phyloP scores from a whole-genome alignment of 1,140 invertebrate genomes.

The Aphidius ervi region DNA sequence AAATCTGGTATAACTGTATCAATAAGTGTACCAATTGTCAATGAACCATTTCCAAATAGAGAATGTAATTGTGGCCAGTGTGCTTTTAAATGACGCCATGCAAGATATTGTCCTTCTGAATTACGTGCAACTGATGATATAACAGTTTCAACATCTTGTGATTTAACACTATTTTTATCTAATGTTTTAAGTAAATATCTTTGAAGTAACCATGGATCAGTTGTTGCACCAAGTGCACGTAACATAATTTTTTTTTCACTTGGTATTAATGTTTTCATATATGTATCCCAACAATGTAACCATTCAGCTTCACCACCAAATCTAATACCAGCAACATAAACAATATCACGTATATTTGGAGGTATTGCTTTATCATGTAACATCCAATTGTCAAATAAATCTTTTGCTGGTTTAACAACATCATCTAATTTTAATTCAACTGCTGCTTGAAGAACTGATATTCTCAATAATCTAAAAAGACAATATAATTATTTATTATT shows the following conservation, averaged over 20 bases:
- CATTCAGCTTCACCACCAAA: constrained; percentile 70
- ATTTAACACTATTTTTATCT: constrained; percentile 62
- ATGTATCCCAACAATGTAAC: constrained; percentile 70
- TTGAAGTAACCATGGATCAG: constrained; percentile 69
- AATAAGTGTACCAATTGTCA: constrained; percentile 67
- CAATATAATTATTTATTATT: constrained; percentile 15
- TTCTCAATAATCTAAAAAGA: constrained; percentile 55
- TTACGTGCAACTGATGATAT: constrained; percentile 68
- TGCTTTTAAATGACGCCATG: constrained; percentile 73
- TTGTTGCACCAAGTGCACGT: constrained; percentile 65
- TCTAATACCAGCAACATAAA: constrained; percentile 66
- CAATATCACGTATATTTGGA: constrained; percentile 68
- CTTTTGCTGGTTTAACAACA: constrained; percentile 61
- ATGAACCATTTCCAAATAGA: constrained; percentile 65
- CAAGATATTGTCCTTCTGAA: constrained; percentile 65
- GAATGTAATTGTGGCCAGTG: constrained; percentile 66
- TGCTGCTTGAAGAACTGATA: constrained; percentile 58
- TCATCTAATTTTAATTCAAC: constrained; percentile 61
- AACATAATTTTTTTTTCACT: constrained; percentile 67
- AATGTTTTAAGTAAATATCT: constrained; percentile 65
- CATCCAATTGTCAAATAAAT: constrained; percentile 66
- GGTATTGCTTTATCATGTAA: constrained; percentile 55
- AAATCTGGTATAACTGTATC: constrained; percentile 66
- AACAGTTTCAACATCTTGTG: constrained; percentile 67
- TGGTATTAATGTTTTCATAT: constrained; percentile 62